Conservation (phyloP, 1,140 invertebrate genomes). For the Sarcophaga bullata region DNA sequence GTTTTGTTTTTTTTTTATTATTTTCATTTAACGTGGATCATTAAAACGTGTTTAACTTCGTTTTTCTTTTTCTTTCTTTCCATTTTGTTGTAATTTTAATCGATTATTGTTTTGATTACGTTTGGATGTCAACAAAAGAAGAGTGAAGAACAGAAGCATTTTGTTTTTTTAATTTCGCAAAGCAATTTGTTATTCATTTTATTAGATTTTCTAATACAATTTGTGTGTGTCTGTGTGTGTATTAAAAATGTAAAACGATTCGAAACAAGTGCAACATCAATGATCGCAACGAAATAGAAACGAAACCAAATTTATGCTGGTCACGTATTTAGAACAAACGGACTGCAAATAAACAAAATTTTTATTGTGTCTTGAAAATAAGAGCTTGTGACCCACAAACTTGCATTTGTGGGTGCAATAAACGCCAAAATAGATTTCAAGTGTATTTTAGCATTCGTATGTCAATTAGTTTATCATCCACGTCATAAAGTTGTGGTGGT, state of each 20-base stretch:
- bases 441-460: background rate
- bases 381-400: too few species aligned
- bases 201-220: background rate
- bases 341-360: conserved; percentile 20
- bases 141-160: background rate
- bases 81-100: conserved; percentile 4
- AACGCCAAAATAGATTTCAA: conserved; percentile 42
- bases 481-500: background rate
- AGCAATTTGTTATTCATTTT: conserved; percentile 18
- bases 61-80: too few species aligned
- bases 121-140: background rate
- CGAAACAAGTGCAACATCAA: background rate
- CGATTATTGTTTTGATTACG: conserved; percentile 28
- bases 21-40: conserved; percentile 7
- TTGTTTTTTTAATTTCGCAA: conserved; percentile 25
- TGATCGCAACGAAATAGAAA: background rate
- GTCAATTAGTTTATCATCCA: background rate
- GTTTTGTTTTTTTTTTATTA: background rate
- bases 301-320: background rate
- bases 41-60: conserved; percentile 33
- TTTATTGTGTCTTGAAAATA: too few species aligned
- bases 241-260: too few species aligned
- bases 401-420: too few species aligned
- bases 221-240: background rate
- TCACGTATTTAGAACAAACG: conserved; percentile 65